Evolutionary conservation across 2,113 vertebrate species (phyloP), one percentile per base, ranked within the genome.

Genomic region (Anguilla japonica): DNA sequence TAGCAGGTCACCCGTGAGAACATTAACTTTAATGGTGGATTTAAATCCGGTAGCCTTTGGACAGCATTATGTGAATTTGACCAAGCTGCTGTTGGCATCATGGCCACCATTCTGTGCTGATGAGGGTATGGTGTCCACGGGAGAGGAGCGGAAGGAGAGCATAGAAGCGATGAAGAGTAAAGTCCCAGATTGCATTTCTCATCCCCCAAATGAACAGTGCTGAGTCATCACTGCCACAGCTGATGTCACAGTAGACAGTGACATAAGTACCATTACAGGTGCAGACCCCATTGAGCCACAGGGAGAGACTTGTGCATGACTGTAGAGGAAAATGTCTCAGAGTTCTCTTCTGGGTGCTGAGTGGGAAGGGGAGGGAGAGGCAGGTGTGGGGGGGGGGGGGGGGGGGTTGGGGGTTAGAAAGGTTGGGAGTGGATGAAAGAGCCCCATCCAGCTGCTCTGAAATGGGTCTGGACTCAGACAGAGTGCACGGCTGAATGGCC

Each of bases 401-500:
- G n/a, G n/a, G n/a, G 34, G 34, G 34, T 34, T 34, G 34, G 34
- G 34, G 34, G 34, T 34, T 34, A 34, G 34, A 34, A 34, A 34
- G 34, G 34, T 34, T 34, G 34, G 34, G 34, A 34, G 34, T 34
- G 34, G 34, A 34, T 34, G 34, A 34, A 34, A 53, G 84, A 75
- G 22, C 29, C n/a, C 46, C 6, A 41, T 50, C 16, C 92, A 93
- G 92, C 92, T 94, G 91, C 92, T 93, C 90, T 91, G 91, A 90
- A 94, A 94, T 93, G 91, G 93, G 93, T 95, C 94, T 95, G 93
- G 93, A 93, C 93, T 95, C 92, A 93, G 93, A 94, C 91, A 93
- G 93, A 94, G 93, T 93, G 93, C 93, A 92, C 91, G 92, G 93
- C 92, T 93, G 92, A 93, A 91, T 91, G 91, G 90, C 90, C 93